Conservation (phyloP, 2,113 vertebrate species). For the Brienomyrus longianalis region DNA sequence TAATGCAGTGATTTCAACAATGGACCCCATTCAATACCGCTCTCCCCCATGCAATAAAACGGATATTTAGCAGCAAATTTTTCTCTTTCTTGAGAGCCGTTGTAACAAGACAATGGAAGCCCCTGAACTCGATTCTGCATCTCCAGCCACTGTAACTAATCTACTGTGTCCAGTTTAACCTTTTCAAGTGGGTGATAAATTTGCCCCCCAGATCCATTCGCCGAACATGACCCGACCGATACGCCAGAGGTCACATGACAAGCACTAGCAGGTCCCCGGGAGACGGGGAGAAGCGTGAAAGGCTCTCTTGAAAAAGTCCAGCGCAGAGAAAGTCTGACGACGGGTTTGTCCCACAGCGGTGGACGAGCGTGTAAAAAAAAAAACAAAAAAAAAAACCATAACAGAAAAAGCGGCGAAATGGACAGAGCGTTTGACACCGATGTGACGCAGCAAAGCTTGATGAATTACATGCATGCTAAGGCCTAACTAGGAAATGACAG, state of each 20-base stretch:
- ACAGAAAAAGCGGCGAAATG: neutral
- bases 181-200: conserved; percentile 9
- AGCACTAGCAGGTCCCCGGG: neutral
- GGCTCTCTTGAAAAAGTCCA: neutral
- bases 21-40: conserved; percentile 12
- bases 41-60: conserved; percentile 19
- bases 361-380: neutral
- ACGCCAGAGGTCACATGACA: neutral
- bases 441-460: neutral
- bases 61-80: conserved; percentile 13
- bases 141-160: conserved; percentile 8
- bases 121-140: neutral
- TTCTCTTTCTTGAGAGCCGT: neutral
- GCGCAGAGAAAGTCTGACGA: neutral
- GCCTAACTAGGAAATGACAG: neutral
- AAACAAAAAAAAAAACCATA: no score
- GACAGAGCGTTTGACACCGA: neutral
- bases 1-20: neutral
- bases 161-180: neutral
- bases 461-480: neutral
- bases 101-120: neutral
- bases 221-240: neutral
- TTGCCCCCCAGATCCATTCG: neutral
- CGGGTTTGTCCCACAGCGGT: neutral
- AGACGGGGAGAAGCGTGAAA: neutral